phyloP scores from a whole-genome alignment of 1,140 invertebrate genomes.

The Drosophila albomicans region DNA sequence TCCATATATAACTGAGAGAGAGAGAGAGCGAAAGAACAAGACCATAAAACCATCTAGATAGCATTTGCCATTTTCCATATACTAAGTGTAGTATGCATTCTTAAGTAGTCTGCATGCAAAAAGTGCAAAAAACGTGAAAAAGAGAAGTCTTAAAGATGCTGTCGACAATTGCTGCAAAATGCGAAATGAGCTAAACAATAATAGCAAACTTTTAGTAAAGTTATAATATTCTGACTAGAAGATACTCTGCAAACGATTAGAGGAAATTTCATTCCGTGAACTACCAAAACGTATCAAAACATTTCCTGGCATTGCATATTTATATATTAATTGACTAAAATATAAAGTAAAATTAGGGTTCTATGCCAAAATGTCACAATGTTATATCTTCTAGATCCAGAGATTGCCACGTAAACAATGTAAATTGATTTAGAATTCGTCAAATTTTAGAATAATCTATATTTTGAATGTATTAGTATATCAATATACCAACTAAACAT shows the following conservation, averaged over 20 bases:
- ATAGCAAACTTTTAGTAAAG: neutral
- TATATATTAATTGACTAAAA: too few relatives aligned
- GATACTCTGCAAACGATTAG: neutral
- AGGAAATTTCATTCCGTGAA: too few relatives aligned
- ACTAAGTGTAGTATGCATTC: neutral
- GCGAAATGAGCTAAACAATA: slow-evolving; percentile 10
- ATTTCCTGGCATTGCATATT: too few relatives aligned
- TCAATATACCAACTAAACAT: too few relatives aligned
- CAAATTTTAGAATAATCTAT: too few relatives aligned
- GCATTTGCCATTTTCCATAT: neutral
- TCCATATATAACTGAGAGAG: slow-evolving; percentile 30
- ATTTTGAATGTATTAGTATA: too few relatives aligned
- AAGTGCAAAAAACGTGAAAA: slow-evolving; percentile 6
- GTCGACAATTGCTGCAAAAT: slow-evolving; percentile 28
- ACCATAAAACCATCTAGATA: slow-evolving; percentile 3
- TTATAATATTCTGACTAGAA: neutral
- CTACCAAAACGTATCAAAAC: too few relatives aligned
- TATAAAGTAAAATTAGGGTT: too few relatives aligned
- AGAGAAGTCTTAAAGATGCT: slow-evolving; percentile 18
- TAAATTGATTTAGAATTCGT: too few relatives aligned
- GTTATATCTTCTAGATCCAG: neutral
- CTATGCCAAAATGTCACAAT: too few relatives aligned
- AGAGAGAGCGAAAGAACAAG: too few relatives aligned
- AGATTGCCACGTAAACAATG: neutral
- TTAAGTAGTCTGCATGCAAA: slow-evolving; percentile 10